phyloP scores from a whole-genome alignment of 2,888 invertebrate species.

The Trypoxylon attenuatum region DNA sequence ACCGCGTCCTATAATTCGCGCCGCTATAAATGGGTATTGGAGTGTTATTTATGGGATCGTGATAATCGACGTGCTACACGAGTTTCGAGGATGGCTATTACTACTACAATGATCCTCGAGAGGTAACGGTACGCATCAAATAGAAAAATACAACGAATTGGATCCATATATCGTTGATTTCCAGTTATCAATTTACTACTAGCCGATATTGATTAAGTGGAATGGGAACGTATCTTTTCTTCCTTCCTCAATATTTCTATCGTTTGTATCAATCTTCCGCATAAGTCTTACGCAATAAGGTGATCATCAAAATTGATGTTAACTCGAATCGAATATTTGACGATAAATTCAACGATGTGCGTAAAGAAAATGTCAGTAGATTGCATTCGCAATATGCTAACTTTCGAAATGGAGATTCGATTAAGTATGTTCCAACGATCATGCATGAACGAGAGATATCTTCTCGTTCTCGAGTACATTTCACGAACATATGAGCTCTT shows the following conservation, averaged over 20 bases:
- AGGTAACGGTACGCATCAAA: not conserved
- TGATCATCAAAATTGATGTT: no score
- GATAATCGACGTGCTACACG: no score
- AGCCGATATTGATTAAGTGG: no score
- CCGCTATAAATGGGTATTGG: not conserved
- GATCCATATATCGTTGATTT: no score
- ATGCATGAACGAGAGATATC: not conserved
- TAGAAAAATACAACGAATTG: not conserved
- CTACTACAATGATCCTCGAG: no score
- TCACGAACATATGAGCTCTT: not conserved
- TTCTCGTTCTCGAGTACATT: constrained; percentile 4
- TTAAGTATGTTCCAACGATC: constrained; percentile 1
- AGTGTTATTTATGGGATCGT: not conserved
- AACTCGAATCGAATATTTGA: not conserved
- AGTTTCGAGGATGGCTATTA: no score
- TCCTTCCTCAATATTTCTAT: no score
- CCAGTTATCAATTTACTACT: no score
- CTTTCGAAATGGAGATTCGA: constrained; percentile 13
- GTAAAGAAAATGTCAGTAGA: not conserved
- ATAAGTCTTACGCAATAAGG: no score
- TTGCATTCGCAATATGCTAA: not conserved
- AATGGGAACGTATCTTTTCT: no score
- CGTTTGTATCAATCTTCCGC: no score
- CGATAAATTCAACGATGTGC: not conserved
- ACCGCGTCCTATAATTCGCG: not conserved